A percentile compares a stretch with the other conserved stretches of the same genome.
These are phyloP conservation scores for Chaetodon trifasciatus DNA, from an alignment of 2,797 vertebrate species.

Conservation along the genomic window DNA sequence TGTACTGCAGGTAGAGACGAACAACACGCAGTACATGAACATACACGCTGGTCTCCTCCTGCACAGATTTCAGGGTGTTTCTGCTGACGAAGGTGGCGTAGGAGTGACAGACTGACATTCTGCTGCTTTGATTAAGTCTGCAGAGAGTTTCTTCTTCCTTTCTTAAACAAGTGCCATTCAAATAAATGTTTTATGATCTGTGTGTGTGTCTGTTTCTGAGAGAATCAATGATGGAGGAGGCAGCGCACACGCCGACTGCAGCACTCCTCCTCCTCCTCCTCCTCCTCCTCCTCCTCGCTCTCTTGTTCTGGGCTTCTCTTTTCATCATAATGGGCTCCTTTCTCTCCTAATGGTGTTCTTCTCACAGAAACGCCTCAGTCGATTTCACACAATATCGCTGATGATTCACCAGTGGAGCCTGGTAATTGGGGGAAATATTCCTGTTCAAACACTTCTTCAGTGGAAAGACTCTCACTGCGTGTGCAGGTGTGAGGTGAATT, in stretches of 20 bases:
- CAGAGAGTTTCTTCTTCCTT: slow-evolving; percentile 18
- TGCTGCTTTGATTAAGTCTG: slow-evolving; percentile 22
- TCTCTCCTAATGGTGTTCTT: slow-evolving; percentile 66
- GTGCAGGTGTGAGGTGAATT: slow-evolving; percentile 7
- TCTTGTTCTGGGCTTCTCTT: slow-evolving; percentile 51
- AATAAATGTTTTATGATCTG: slow-evolving; percentile 20
- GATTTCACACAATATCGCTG: slow-evolving; percentile 71
- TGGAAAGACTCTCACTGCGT: slow-evolving; percentile 7
- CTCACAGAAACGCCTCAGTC: slow-evolving; percentile 61
- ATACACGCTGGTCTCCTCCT: background rate
- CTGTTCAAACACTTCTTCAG: slow-evolving; percentile 36
- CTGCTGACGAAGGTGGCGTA: slow-evolving; percentile 5
- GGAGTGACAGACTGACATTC: slow-evolving; percentile 11
- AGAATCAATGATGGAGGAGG: slow-evolving; percentile 21
- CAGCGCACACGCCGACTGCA: background rate
- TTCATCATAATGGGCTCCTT: slow-evolving; percentile 73
- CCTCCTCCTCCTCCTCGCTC: slow-evolving; percentile 30
- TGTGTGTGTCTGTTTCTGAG: slow-evolving; percentile 23
- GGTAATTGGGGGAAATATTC: slow-evolving; percentile 64
- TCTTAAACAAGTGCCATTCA: slow-evolving; percentile 29
- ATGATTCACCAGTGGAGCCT: slow-evolving; percentile 58
- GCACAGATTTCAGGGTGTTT: background rate
- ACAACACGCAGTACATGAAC: background rate
- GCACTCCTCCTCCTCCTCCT: background rate
- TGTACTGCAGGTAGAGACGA: too few species aligned